Percentiles rank a stretch among this genome's conserved stretches.
These are phyloP conservation scores for Rousettus leschenaultii DNA, from an alignment of 2,113 vertebrate species.

Conservation along the genomic window DNA sequence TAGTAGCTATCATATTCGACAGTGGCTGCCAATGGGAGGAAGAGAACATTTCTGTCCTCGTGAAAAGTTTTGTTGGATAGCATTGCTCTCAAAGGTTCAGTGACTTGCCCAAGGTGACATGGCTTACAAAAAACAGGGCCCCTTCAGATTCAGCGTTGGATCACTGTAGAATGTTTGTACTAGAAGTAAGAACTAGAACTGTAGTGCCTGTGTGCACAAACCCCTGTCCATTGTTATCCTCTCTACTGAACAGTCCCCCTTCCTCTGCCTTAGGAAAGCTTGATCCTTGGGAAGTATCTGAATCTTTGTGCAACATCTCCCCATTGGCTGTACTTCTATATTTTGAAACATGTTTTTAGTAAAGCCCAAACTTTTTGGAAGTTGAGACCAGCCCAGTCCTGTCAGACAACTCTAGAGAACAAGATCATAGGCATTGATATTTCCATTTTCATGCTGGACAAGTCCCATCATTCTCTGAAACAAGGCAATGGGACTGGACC, in stretches of 20 bases:
- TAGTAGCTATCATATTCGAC: not conserved
- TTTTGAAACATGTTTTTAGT: not conserved
- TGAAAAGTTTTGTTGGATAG: not conserved
- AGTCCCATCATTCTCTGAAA: not conserved
- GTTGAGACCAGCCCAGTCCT: not conserved
- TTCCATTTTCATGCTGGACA: not conserved
- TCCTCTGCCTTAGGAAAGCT: not conserved
- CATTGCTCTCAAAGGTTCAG: not conserved
- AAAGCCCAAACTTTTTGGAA: not conserved
- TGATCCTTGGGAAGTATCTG: constrained; percentile 27
- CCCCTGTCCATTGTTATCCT: not conserved
- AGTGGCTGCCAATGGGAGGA: not conserved
- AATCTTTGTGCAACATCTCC: not conserved
- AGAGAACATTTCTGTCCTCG: not conserved
- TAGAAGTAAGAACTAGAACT: not conserved
- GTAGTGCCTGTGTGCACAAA: not conserved
- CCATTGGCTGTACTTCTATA: not conserved
- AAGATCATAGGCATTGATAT: not conserved
- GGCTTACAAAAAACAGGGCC: not conserved
- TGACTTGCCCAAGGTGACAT: not conserved
- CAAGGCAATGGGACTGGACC: not conserved
- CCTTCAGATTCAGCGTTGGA: not conserved
- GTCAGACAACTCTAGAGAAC: not conserved
- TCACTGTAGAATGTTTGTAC: not conserved
- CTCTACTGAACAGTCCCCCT: not conserved